Conservation (phyloP, 1,140 invertebrate genomes). For the Caerostris extrusa region DNA sequence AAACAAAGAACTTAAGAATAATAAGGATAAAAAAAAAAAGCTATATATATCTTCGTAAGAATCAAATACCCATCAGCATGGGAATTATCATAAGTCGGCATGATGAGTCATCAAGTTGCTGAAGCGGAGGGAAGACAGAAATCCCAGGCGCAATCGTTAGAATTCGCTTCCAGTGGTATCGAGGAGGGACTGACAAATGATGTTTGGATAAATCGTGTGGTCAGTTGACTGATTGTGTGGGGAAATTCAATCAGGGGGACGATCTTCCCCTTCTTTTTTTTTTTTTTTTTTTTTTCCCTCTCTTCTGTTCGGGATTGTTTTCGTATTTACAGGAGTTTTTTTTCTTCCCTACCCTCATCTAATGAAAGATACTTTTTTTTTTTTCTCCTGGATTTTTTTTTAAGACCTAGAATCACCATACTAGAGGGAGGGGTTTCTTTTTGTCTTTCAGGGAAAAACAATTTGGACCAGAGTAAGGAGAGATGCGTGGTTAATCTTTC, state of each 20-base stretch:
- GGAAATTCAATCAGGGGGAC: conserved; percentile 63
- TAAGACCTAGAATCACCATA: too few relatives aligned
- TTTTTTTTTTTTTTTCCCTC: not conserved
- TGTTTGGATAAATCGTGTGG: conserved; percentile 74
- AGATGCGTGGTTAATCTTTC: too few relatives aligned
- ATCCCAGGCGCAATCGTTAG: not conserved
- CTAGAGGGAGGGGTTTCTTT: too few relatives aligned
- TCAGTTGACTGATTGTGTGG: conserved; percentile 70
- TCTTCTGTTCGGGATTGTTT: not conserved
- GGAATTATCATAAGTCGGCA: not conserved
- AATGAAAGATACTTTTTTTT: not conserved
- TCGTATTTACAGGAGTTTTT: conserved; percentile 36
- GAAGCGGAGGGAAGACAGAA: conserved; percentile 11
- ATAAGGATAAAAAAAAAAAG: too few relatives aligned
- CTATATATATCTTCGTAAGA: not conserved
- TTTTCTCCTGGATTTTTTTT: too few relatives aligned
- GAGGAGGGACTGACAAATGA: conserved; percentile 64
- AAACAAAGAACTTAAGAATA: too few relatives aligned
- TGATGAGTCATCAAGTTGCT: not conserved
- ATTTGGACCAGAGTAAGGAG: too few relatives aligned
- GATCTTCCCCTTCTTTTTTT: not conserved
- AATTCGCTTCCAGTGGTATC: not conserved
- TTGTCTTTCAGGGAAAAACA: too few relatives aligned
- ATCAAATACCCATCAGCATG: not conserved
- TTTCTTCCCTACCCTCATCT: not conserved